These are phyloP conservation scores for Galeopterus variegatus DNA, from an alignment of 2,113 vertebrate species.

Conservation along the genomic window DNA sequence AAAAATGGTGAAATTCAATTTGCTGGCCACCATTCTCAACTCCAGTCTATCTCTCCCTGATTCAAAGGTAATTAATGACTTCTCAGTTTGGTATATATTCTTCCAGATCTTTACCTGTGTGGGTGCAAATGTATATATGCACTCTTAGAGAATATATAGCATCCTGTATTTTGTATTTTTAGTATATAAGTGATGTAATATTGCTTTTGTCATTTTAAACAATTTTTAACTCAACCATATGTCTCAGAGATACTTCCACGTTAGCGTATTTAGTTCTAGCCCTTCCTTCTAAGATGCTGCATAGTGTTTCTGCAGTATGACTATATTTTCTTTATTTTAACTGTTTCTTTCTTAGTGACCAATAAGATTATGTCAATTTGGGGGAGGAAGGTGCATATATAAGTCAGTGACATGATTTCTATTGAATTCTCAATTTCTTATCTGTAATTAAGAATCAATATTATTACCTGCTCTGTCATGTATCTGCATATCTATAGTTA, in stretches of 20 bases:
- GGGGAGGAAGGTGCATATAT: not conserved
- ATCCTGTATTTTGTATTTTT: not conserved
- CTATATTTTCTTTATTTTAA: not conserved
- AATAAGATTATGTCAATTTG: not conserved
- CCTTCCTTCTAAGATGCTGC: not conserved
- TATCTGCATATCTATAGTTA: not conserved
- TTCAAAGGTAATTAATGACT: not conserved
- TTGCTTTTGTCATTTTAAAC: not conserved
- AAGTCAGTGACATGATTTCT: not conserved
- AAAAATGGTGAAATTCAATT: not conserved
- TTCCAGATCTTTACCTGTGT: not conserved
- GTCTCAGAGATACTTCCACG: not conserved
- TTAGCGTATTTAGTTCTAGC: not conserved
- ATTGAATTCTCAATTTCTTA: not conserved
- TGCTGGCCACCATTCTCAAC: not conserved
- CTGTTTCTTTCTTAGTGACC: not conserved
- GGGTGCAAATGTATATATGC: not conserved
- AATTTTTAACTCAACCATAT: slow-evolving; percentile 38
- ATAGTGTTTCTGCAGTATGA: not conserved
- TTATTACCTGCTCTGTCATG: not conserved
- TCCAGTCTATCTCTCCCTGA: not conserved
- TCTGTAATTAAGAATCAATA: not conserved
- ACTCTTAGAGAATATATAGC: not conserved
- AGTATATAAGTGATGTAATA: slow-evolving; percentile 4
- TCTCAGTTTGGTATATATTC: not conserved